These are phyloP conservation scores for Paracentrotus lividus DNA, from an alignment of 53 echinoderm and acorn worm genomes.

Conservation along the genomic window DNA sequence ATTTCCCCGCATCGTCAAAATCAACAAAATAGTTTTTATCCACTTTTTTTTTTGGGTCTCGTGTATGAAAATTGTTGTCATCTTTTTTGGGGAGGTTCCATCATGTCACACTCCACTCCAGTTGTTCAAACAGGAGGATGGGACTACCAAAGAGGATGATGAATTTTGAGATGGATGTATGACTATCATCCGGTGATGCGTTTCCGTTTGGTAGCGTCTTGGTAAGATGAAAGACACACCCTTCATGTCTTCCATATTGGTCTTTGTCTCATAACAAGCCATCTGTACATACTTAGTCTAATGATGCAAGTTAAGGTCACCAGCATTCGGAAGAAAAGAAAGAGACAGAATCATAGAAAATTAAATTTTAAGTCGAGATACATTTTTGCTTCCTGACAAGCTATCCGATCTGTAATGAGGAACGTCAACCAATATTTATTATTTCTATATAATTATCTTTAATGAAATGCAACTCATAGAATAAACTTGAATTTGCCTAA, in stretches of 20 bases:
- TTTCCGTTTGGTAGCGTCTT: slow-evolving; percentile 50
- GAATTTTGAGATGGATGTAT: slow-evolving; percentile 10
- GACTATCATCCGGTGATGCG: slow-evolving; percentile 17
- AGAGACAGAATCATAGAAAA: not conserved
- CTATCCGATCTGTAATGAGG: too few species aligned
- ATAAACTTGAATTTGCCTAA: too few species aligned
- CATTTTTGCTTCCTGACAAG: not conserved
- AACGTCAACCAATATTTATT: too few species aligned
- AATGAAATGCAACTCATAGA: too few species aligned
- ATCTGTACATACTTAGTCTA: slow-evolving; percentile 40
- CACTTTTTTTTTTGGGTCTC: not conserved
- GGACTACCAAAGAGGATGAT: not conserved
- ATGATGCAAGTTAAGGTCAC: slow-evolving; percentile 14
- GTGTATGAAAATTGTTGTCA: slow-evolving; percentile 59
- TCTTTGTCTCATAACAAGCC: slow-evolving; percentile 50
- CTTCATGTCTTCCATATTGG: slow-evolving; percentile 30
- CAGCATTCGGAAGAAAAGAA: not conserved
- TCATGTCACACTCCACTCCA: slow-evolving; percentile 58
- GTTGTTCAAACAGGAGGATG: slow-evolving; percentile 59
- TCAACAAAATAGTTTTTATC: slow-evolving; percentile 44
- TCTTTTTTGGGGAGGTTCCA: slow-evolving; percentile 9
- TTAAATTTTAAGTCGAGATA: not conserved
- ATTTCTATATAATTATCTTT: too few species aligned
- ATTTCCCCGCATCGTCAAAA: slow-evolving; percentile 13
- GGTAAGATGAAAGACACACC: slow-evolving; percentile 48